Conservation (phyloP, 2,113 vertebrate species). For the Myotis brandtii region DNA sequence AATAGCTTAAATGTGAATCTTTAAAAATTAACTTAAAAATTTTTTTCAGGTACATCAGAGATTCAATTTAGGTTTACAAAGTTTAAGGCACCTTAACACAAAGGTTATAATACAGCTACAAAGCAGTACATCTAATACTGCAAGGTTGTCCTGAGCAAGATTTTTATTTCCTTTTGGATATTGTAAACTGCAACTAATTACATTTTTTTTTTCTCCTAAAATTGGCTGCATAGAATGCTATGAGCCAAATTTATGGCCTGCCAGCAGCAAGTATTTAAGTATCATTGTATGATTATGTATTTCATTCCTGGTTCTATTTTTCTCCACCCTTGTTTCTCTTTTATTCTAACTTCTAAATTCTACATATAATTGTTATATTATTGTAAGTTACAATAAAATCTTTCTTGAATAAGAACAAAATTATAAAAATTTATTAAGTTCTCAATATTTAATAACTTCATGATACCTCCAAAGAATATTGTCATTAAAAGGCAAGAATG, state of each 20-base stretch:
- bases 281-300: slow-evolving; percentile 8
- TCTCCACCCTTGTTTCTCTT: background rate
- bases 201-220: slow-evolving; percentile 43
- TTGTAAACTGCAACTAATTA: background rate
- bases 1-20: slow-evolving; percentile 42
- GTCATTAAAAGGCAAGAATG: slow-evolving; percentile 35
- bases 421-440: background rate
- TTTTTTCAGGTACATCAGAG: background rate
- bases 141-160: background rate
- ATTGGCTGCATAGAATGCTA: slow-evolving; percentile 15
- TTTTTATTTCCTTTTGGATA: background rate
- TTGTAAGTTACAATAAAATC: slow-evolving; percentile 6
- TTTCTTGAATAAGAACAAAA: slow-evolving; percentile 41
- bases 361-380: slow-evolving; percentile 15
- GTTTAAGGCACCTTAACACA: slow-evolving; percentile 13
- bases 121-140: background rate
- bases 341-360: slow-evolving; percentile 43
- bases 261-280: background rate
- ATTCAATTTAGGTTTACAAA: slow-evolving; percentile 51
- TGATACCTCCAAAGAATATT: slow-evolving; percentile 40
- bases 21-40: slow-evolving; percentile 49
- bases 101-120: slow-evolving; percentile 14
- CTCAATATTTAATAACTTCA: slow-evolving; percentile 40
- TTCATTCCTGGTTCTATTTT: slow-evolving; percentile 7
- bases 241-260: background rate